Base-by-base conservation (phyloP, 2,797 vertebrate genomes). In the Sebastes diaconus region DNA sequence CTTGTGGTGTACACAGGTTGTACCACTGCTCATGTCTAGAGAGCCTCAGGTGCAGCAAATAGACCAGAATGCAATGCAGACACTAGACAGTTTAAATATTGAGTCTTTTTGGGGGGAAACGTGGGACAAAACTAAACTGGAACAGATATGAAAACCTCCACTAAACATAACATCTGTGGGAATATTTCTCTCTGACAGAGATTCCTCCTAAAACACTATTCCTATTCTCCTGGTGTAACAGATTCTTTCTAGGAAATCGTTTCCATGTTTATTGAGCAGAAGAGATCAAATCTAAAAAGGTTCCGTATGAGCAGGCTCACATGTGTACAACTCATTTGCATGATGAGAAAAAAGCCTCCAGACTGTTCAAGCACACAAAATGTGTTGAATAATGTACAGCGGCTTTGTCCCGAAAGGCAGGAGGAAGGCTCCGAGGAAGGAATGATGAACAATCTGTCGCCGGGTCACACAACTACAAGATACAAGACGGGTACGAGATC, bases 311-410 rank as follows among this genome's bases (percentile, higher is more conserved):
- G 55, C 75, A 29, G 39, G 0, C n/a, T 58, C 63, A 55, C 71
- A 34, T 7, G 55, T 30, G 5, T 8, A 25, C 42, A 22, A 13
- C 69, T 36, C 16, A 68, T 82, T 73, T 75, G 52, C 79, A 73
- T 27, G 58, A 77, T 60, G 75, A 77, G 24, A 72, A 46, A 16
- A 4, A 63, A 75, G 14, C 29, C 79, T 68, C 9, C 1, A 5
- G 79, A 69, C 34, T 27, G 59, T 32, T 84, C 29, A 20, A 18
- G 82, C 74, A 24, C 10, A 22, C 3, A 11, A 42, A 80, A 84
- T 25, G 13, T 67, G 66, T 65, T 89, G 75, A 89, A 90, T 80
- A 77, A 90, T 87, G 80, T 46, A 82, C 8, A 46, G 27, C 60
- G 0, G 29, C 54, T 59, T 57, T 4, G 8, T 32, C 74, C 61